phyloP scores from a whole-genome alignment of 2,888 invertebrate species.

The Tipula confusa region DNA sequence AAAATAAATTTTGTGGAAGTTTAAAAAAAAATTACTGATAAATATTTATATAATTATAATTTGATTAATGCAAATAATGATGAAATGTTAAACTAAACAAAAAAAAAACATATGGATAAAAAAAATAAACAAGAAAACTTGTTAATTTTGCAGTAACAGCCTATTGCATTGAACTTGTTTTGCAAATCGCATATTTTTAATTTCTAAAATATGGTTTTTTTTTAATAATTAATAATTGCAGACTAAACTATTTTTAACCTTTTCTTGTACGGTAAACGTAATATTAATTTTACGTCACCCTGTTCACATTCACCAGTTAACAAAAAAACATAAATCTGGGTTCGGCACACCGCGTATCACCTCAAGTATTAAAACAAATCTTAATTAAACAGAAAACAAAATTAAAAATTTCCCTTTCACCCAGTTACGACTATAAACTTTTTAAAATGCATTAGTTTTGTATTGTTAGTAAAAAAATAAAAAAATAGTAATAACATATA shows the following conservation, averaged over 20 bases:
- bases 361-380: neutral
- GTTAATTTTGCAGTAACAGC: neutral
- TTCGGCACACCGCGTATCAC: neutral
- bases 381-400: neutral
- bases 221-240: neutral
- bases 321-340: neutral
- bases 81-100: neutral
- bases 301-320: neutral
- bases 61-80: neutral
- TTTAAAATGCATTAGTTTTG: neutral
- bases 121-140: neutral
- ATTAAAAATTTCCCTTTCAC: neutral
- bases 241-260: neutral
- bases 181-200: neutral
- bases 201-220: neutral
- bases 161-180: neutral
- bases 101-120: no score
- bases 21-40: neutral
- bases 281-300: neutral
- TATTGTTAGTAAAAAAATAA: neutral
- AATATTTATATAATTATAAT: neutral
- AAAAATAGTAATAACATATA: no score
- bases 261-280: neutral
- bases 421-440: neutral
- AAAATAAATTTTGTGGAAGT: no score